Evolutionary conservation across 2,888 invertebrate species (phyloP), one percentile per base, ranked within the genome.

Genomic region (Hyppa rectilinea): DNA sequence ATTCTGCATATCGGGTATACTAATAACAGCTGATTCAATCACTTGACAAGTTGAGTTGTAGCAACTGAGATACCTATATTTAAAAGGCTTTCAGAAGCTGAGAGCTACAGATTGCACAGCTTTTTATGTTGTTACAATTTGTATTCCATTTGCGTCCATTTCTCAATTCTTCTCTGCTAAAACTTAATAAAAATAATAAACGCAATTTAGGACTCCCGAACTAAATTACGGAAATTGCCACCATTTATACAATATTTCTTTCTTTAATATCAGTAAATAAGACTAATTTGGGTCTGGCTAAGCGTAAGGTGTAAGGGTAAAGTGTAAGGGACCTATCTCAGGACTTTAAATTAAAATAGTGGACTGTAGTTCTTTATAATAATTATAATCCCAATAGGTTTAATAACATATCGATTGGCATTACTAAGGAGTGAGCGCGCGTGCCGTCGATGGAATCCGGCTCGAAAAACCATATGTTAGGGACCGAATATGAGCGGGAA

Each of bases 241-340:
- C 12, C n/a, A 62, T 78, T 58, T 62, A 36, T 69, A 23, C 20
- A 5, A n/a, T 20, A n/a, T 26, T 26, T 68, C n/a, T 38, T 58
- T 52, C 43, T 23, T 4, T 0, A 12, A 12, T 45, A 12, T 17
- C 26, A 38, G 31, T 34, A 36, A 77, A 52, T 71, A 63, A 59
- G 26, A 59, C 4, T 78, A n/a, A 64, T 59, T 34, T 60, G 20
- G 38, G 12, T 12, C 12, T 14, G 31, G 20, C 29, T 29, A 29
- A 52, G 20, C 1, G 5, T 49, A 6, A 49, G 49, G 2, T n/a
- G n/a, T n/a, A n/a, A n/a, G n/a, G n/a, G n/a, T n/a, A n/a, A n/a
- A n/a, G n/a, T n/a, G n/a, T n/a, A n/a, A n/a, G n/a, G n/a, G n/a
- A n/a, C n/a, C n/a, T n/a, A n/a, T n/a, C n/a, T n/a, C n/a, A n/a